Percentiles rank a stretch among this genome's conserved stretches.
phyloP scores from a whole-genome alignment of 2,888 invertebrate genomes.

The Diarsia mendica region DNA sequence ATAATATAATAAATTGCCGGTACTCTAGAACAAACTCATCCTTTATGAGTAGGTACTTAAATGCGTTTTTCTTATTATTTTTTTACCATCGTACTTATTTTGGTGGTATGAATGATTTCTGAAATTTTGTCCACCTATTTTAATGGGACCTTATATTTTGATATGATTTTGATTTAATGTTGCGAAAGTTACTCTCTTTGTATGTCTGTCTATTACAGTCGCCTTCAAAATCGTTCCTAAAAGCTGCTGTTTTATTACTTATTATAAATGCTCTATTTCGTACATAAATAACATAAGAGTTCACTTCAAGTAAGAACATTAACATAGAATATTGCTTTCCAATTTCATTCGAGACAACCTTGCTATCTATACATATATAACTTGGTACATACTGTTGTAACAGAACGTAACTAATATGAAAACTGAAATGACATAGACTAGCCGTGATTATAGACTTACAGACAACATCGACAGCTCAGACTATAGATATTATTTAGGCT shows the following conservation, averaged over 20 bases:
- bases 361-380: background rate
- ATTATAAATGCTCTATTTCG: slow-evolving; percentile 50
- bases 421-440: slow-evolving; percentile 3
- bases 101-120: too few relatives aligned
- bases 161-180: too few relatives aligned
- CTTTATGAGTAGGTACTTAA: too few relatives aligned
- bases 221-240: background rate
- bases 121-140: too few relatives aligned
- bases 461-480: background rate
- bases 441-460: background rate
- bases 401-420: background rate
- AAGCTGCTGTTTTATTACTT: slow-evolving; percentile 42
- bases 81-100: too few relatives aligned
- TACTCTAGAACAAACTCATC: too few relatives aligned
- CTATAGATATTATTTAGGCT: slow-evolving; percentile 25
- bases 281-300: slow-evolving; percentile 42
- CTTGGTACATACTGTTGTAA: slow-evolving; percentile 8
- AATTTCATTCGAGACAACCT: slow-evolving; percentile 20
- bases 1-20: too few relatives aligned
- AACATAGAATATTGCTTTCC: slow-evolving; percentile 28
- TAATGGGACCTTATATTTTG: too few relatives aligned
- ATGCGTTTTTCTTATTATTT: too few relatives aligned
- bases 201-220: background rate
- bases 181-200: too few relatives aligned
- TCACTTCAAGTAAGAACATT: slow-evolving; percentile 34